Evolutionary conservation across 1,140 invertebrate species (phyloP).

Genomic region (Lepidurus couesii): DNA sequence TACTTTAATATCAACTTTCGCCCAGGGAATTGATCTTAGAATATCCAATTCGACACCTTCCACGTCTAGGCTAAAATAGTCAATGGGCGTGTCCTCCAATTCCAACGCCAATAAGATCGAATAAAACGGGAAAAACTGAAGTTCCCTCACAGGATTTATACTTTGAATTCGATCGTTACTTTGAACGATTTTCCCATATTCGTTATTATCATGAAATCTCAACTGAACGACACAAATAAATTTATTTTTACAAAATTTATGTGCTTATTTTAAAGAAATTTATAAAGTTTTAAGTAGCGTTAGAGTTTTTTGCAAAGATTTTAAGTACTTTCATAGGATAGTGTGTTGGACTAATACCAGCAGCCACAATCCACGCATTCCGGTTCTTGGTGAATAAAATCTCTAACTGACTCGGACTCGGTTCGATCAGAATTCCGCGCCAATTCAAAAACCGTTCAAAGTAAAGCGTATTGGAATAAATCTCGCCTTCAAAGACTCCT

Average conservation of each 20-base stretch:
- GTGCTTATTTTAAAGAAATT: too few relatives aligned
- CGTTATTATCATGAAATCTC: not conserved
- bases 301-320: not conserved
- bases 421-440: slow-evolving; percentile 37
- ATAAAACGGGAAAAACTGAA: slow-evolving; percentile 44
- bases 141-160: not conserved
- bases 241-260: not conserved
- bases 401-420: slow-evolving; percentile 31
- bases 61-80: slow-evolving; percentile 45
- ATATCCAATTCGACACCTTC: slow-evolving; percentile 43
- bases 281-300: not conserved
- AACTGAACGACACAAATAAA: not conserved
- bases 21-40: slow-evolving; percentile 41
- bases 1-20: slow-evolving; percentile 31
- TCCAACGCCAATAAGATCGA: slow-evolving; percentile 43
- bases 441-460: slow-evolving; percentile 35
- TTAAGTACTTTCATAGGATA: not conserved
- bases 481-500: slow-evolving; percentile 38
- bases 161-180: not conserved
- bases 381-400: slow-evolving; percentile 35
- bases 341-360: slow-evolving; percentile 2
- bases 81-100: slow-evolving; percentile 46
- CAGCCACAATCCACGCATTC: slow-evolving; percentile 30
- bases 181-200: not conserved
- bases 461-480: slow-evolving; percentile 37